Conservation (phyloP, 2,888 invertebrate genomes). For the Tetragonisca angustula region DNA sequence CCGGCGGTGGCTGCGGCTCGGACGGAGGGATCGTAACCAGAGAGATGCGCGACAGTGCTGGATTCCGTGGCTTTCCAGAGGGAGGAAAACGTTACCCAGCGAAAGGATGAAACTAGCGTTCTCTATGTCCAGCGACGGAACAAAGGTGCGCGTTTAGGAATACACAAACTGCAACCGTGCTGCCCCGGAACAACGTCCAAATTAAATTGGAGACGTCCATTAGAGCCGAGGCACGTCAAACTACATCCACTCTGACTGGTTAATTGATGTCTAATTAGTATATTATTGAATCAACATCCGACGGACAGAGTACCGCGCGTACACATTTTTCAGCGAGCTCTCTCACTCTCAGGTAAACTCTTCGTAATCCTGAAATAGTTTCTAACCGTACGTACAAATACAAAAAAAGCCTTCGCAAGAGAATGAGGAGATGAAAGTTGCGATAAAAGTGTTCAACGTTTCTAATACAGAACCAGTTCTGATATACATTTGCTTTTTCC, state of each 20-base stretch:
- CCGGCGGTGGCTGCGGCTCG: constrained; percentile 57
- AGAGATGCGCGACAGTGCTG: constrained; percentile 41
- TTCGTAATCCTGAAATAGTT: neutral
- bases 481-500: neutral
- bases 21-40: constrained; percentile 69
- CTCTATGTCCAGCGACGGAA: constrained; percentile 39
- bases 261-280: constrained; percentile 69
- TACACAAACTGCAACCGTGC: constrained; percentile 56
- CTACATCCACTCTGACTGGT: constrained; percentile 13
- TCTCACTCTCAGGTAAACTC: neutral
- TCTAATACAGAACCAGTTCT: neutral
- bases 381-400: too few relatives aligned
- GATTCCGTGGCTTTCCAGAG: constrained; percentile 45
- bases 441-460: neutral
- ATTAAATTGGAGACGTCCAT: constrained; percentile 68
- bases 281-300: neutral
- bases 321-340: neutral
- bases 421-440: too few relatives aligned
- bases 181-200: constrained; percentile 53
- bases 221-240: constrained; percentile 41
- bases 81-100: constrained; percentile 13
- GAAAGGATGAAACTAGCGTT: constrained; percentile 54
- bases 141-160: constrained; percentile 65
- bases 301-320: neutral
- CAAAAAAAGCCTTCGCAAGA: too few relatives aligned